These are phyloP conservation scores for Lytechinus variegatus DNA, from an alignment of 35 echinoderm and acorn worm genomes.

Conservation along the genomic window DNA sequence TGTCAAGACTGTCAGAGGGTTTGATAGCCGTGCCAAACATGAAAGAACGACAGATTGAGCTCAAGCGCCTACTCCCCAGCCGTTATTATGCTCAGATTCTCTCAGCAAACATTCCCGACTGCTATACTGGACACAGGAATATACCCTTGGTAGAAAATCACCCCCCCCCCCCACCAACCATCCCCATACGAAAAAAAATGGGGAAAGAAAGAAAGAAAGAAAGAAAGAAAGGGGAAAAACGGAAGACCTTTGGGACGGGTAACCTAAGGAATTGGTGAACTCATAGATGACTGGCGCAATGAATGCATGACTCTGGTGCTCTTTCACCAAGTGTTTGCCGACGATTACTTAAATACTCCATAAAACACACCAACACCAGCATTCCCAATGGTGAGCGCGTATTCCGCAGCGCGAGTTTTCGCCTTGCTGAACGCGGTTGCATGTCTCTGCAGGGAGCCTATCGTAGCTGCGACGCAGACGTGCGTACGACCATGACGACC, in stretches of 20 bases:
- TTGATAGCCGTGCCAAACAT: constrained; percentile 13
- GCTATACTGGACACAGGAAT: constrained; percentile 28
- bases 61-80: constrained; percentile 21
- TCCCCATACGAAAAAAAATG: not conserved
- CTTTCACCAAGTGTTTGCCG: constrained; percentile 25
- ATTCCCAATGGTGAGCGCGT: constrained; percentile 13
- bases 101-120: constrained; percentile 60
- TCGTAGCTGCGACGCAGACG: not conserved
- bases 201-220: no score
- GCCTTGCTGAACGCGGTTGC: not conserved
- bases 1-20: constrained; percentile 6
- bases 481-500: constrained; percentile 23
- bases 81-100: constrained; percentile 67
- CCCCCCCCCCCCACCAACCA: not conserved
- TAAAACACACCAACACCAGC: constrained; percentile 30
- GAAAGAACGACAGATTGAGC: constrained; percentile 68
- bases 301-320: constrained; percentile 46
- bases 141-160: constrained; percentile 14
- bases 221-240: not conserved
- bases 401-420: not conserved
- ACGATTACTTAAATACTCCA: constrained; percentile 33
- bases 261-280: constrained; percentile 42
- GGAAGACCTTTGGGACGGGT: constrained; percentile 19
- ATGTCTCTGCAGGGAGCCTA: constrained; percentile 21
- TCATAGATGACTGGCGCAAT: constrained; percentile 4